phyloP scores from a whole-genome alignment of 2,113 vertebrate species.

The Theristicus caerulescens region DNA sequence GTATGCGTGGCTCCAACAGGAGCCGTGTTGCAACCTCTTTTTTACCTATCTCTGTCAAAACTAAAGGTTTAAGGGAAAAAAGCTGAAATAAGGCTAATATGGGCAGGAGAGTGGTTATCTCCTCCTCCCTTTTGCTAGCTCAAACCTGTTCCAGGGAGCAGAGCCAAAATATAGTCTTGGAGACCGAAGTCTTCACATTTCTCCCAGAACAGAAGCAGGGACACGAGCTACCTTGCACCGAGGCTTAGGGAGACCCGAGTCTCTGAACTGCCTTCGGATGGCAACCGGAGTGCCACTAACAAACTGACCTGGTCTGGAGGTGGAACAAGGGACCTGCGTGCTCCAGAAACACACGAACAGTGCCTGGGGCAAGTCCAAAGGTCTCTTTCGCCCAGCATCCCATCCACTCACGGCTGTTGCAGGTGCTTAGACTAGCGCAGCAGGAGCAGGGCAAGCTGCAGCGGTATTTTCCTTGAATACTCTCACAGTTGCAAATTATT shows the following conservation, averaged over 20 bases:
- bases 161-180: not conserved
- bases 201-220: not conserved
- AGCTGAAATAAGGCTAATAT: not conserved
- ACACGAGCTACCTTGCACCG: rapidly evolving
- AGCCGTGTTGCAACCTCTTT: rapidly evolving
- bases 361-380: not conserved
- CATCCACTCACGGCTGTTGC: not conserved
- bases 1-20: not conserved
- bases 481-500: not conserved
- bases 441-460: not conserved
- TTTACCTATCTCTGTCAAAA: not conserved
- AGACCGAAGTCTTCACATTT: rapidly evolving
- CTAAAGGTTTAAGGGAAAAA: not conserved
- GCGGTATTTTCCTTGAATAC: not conserved
- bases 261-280: not conserved
- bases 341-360: not conserved
- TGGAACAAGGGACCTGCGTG: not conserved
- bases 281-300: not conserved
- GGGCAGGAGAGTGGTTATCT: not conserved
- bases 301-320: not conserved
- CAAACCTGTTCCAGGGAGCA: not conserved
- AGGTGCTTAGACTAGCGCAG: not conserved
- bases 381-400: not conserved
- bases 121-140: not conserved
- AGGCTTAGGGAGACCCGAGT: not conserved